Evolutionary conservation across 2,113 vertebrate species (phyloP).

Genomic region (Orientallactaga bullata): DNA sequence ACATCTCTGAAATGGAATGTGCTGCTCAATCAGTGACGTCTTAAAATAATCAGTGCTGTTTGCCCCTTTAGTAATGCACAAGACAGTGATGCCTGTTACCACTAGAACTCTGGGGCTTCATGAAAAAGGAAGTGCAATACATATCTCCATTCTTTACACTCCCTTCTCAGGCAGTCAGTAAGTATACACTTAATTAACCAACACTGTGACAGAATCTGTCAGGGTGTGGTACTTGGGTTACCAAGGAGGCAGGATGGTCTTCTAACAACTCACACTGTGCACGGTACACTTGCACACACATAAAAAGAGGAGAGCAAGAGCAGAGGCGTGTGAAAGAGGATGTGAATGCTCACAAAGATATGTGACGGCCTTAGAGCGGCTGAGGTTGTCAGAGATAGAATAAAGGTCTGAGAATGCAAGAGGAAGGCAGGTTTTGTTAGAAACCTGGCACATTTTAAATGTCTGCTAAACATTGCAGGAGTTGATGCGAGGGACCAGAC

Average conservation of each 20-base stretch:
- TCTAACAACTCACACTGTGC: not conserved
- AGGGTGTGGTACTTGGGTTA: not conserved
- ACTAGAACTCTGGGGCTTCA: not conserved
- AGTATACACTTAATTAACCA: constrained; percentile 12
- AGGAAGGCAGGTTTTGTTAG: not conserved
- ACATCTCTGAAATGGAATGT: not conserved
- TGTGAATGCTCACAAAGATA: not conserved
- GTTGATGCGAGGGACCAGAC: not conserved
- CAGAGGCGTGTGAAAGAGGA: not conserved
- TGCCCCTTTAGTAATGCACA: not conserved
- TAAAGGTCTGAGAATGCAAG: not conserved
- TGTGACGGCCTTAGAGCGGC: not conserved
- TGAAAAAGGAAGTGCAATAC: not conserved
- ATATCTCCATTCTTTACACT: not conserved
- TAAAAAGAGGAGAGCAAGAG: not conserved
- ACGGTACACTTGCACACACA: not conserved
- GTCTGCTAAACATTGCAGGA: not conserved
- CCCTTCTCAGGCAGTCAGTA: not conserved
- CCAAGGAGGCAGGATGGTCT: not conserved
- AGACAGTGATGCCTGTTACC: not conserved
- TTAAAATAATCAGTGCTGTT: not conserved
- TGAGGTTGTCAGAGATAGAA: not conserved
- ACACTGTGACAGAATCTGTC: not conserved
- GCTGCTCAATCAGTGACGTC: not conserved
- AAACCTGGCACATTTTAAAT: not conserved